phyloP scores from a whole-genome alignment of 2,888 invertebrate species.

The Emesis furor region DNA sequence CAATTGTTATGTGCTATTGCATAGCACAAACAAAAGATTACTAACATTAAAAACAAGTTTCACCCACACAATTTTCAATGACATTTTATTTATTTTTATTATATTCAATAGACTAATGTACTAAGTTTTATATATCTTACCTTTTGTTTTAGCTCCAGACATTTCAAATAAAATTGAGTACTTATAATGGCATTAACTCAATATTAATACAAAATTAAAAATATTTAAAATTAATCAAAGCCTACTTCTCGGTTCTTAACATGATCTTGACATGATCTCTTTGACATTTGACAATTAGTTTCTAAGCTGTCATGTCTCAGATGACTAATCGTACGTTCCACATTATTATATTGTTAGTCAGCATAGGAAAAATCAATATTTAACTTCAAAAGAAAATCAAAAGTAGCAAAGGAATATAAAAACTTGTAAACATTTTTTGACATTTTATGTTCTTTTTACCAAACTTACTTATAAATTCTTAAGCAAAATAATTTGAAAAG shows the following conservation, averaged over 20 bases:
- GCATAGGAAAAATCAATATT: no score
- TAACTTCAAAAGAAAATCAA: no score
- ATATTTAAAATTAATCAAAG: conserved; percentile 75
- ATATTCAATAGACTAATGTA: not conserved
- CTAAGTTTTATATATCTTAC: conserved; percentile 76
- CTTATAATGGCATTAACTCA: conserved; percentile 68
- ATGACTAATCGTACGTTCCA: not conserved
- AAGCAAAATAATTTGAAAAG: no score
- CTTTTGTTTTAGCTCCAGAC: conserved; percentile 85
- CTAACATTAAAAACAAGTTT: conserved; percentile 83
- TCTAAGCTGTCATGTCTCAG: not conserved
- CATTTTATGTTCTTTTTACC: no score
- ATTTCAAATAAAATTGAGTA: conserved; percentile 84
- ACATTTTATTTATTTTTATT: conserved; percentile 78
- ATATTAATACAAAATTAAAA: conserved; percentile 63
- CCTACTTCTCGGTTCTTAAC: conserved; percentile 72
- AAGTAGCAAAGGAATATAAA: no score
- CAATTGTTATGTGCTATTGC: not conserved
- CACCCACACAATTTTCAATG: conserved; percentile 87
- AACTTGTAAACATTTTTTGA: no score
- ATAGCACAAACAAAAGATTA: conserved; percentile 86
- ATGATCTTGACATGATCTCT: conserved; percentile 27
- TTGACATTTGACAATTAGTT: conserved; percentile 1
- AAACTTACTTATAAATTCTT: no score
- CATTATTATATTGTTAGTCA: not conserved